Conservation (phyloP, 1,140 invertebrate genomes). For the Diachasma alloeum region DNA sequence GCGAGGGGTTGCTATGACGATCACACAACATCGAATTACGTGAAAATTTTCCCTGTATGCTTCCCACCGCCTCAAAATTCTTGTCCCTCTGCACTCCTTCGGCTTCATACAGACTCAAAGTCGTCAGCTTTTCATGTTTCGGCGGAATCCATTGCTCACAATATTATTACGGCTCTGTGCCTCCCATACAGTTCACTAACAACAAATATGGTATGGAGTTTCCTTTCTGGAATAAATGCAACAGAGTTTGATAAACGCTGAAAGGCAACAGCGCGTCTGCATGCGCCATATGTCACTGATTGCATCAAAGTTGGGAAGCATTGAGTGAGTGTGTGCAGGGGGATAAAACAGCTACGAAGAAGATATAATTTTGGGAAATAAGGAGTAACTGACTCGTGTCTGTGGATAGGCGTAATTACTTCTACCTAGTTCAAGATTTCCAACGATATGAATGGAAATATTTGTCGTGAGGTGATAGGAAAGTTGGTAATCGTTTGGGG, state of each 20-base stretch:
- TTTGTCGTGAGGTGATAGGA: not conserved
- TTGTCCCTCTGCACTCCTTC: not conserved
- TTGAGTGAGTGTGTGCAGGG: not conserved
- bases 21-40: constrained; percentile 64
- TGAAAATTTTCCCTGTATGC: constrained; percentile 55
- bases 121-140: not conserved
- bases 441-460: not conserved
- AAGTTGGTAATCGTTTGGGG: not conserved
- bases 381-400: not conserved
- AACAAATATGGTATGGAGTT: not conserved
- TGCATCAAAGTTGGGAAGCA: not conserved
- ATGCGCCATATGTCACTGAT: not conserved
- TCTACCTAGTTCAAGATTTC: not conserved
- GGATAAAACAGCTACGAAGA: not conserved
- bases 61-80: not conserved
- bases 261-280: not conserved
- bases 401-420: not conserved
- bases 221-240: not conserved
- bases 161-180: not conserved
- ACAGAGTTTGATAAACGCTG: not conserved
- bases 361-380: not conserved
- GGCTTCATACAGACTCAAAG: not conserved
- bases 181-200: not conserved
- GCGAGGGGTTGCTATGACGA: constrained; percentile 63
- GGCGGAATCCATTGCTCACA: not conserved